Evolutionary conservation across 2,888 invertebrate genomes (phyloP).

Genomic region (Metopia argyrocephala): DNA sequence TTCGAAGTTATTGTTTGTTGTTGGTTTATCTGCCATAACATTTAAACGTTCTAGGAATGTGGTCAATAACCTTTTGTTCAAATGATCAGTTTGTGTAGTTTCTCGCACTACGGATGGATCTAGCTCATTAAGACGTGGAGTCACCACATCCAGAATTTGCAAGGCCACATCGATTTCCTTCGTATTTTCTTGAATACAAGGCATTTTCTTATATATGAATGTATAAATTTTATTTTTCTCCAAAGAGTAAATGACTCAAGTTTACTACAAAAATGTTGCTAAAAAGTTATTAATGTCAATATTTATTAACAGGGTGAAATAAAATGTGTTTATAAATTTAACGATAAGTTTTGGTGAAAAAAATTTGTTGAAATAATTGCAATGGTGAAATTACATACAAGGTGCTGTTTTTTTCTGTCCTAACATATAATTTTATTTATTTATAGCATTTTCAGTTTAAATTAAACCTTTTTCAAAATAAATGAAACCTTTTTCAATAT

Average conservation of each 20-base stretch:
- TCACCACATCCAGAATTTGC: slow-evolving; percentile 48
- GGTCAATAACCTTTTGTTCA: slow-evolving; percentile 73
- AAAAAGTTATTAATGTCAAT: not conserved
- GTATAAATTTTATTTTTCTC: too few species aligned
- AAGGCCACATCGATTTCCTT: slow-evolving; percentile 59
- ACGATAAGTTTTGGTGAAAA: not conserved
- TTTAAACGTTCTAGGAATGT: slow-evolving; percentile 74
- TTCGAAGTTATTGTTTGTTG: not conserved
- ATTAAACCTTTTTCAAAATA: too few species aligned
- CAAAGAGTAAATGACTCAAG: slow-evolving; percentile 19
- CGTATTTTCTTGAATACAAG: slow-evolving; percentile 69
- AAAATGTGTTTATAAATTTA: too few species aligned
- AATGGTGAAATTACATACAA: slow-evolving; percentile 25
- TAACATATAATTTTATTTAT: too few species aligned
- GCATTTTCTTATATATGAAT: slow-evolving; percentile 65
- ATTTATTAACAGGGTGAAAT: not conserved
- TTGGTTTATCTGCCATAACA: slow-evolving; percentile 29
- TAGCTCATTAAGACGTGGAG: slow-evolving; percentile 52
- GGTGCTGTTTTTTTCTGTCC: too few species aligned
- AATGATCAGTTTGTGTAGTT: slow-evolving; percentile 75
- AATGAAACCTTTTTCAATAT: too few species aligned
- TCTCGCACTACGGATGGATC: slow-evolving; percentile 68
- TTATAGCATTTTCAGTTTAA: too few species aligned
- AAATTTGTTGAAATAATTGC: not conserved
- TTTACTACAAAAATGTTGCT: not conserved